Conservation (phyloP, 2,113 vertebrate genomes). For the Camelus bactrianus region DNA sequence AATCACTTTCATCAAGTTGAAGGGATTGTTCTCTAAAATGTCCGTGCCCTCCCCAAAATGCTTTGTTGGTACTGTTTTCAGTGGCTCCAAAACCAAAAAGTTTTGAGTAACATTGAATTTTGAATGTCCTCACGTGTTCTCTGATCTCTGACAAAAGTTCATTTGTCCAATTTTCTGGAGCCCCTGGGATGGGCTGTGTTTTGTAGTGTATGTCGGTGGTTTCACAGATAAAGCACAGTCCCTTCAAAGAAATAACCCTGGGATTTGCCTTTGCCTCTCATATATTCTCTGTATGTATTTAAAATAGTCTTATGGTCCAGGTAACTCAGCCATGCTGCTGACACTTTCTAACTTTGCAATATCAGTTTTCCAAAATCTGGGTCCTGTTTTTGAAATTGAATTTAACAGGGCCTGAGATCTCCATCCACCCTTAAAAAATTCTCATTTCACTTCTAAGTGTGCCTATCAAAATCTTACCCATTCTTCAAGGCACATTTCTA, state of each 20-base stretch:
- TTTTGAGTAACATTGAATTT: neutral
- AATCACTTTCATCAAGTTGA: neutral
- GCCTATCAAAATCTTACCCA: neutral
- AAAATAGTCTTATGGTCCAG: neutral
- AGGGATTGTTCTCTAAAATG: neutral
- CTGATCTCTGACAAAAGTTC: neutral
- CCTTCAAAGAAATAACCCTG: neutral
- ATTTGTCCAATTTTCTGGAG: neutral
- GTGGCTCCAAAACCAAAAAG: neutral
- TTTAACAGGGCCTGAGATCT: neutral
- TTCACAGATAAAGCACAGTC: neutral
- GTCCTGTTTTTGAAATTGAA: neutral
- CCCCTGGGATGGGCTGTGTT: neutral
- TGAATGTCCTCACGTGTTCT: neutral
- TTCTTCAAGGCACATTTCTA: neutral
- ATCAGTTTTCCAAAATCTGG: slow-evolving; percentile 20
- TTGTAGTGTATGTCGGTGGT: neutral
- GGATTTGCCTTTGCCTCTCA: neutral
- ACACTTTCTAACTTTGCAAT: neutral
- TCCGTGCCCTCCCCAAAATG: neutral
- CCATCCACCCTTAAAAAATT: neutral
- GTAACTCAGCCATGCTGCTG: neutral
- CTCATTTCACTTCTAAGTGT: neutral
- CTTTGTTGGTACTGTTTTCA: neutral
- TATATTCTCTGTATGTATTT: neutral